Conservation (phyloP, 2,888 invertebrate genomes). For the Lymantria monacha region DNA sequence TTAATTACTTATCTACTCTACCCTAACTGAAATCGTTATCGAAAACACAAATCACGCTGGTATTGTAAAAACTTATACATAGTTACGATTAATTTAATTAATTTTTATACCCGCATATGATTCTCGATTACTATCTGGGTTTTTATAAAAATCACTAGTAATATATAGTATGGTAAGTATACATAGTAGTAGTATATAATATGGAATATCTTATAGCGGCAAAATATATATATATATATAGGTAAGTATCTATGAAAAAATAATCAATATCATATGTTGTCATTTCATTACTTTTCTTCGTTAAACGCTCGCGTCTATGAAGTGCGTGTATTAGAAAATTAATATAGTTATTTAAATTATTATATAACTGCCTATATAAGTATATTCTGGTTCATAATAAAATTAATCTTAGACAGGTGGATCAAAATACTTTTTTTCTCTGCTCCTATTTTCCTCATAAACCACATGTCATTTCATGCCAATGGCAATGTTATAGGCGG, state of each 20-base stretch:
- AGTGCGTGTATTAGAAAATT: too few relatives aligned
- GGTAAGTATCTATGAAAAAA: too few relatives aligned
- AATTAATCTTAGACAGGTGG: not conserved
- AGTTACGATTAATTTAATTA: conserved; percentile 40
- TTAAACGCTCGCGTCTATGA: too few relatives aligned
- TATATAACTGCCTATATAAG: too few relatives aligned
- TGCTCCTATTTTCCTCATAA: conserved; percentile 36
- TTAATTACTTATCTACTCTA: conserved; percentile 9
- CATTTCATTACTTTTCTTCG: too few relatives aligned
- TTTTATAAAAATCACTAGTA: conserved; percentile 13
- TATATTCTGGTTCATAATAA: too few relatives aligned
- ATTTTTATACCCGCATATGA: conserved; percentile 36
- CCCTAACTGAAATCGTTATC: conserved; percentile 49
- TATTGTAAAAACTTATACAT: conserved; percentile 37
- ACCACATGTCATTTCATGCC: conserved; percentile 61
- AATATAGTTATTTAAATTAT: too few relatives aligned
- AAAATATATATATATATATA: too few relatives aligned
- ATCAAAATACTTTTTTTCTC: conserved; percentile 16
- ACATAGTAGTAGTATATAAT: too few relatives aligned
- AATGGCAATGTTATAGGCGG: conserved; percentile 36
- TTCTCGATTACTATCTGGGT: conserved; percentile 20
- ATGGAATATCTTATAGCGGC: too few relatives aligned
- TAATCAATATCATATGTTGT: too few relatives aligned
- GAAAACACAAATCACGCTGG: conserved; percentile 37
- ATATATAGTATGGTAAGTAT: too few relatives aligned